Conservation (phyloP, 2,888 invertebrate genomes). For the Yponomeuta cagnagella region DNA sequence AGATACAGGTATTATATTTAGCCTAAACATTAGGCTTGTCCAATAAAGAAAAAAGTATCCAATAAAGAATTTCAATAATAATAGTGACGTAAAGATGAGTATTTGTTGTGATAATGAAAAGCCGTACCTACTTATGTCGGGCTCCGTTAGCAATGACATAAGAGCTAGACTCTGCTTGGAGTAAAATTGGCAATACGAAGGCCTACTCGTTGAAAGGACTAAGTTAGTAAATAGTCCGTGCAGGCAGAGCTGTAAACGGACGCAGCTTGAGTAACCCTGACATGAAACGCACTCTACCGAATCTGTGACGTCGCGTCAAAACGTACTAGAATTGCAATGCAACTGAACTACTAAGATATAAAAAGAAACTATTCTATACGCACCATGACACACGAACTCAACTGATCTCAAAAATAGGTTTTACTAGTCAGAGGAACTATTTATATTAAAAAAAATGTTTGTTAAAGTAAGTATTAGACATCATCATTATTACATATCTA, state of each 20-base stretch:
- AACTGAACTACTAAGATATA: conserved; percentile 19
- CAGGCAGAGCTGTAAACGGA: neutral
- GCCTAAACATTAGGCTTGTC: no score
- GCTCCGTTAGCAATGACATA: no score
- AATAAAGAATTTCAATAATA: no score
- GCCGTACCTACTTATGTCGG: no score
- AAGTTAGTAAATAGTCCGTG: neutral
- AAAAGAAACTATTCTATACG: conserved; percentile 21
- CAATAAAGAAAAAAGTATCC: no score
- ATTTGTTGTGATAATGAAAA: no score
- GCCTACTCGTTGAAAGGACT: neutral
- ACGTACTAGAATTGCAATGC: conserved; percentile 3
- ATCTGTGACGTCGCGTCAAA: conserved; percentile 15
- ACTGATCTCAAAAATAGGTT: conserved; percentile 18
- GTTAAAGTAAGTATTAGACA: conserved; percentile 20
- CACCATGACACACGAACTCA: conserved; percentile 22
- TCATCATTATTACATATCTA: neutral
- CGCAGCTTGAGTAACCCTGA: conserved; percentile 2
- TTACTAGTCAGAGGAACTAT: conserved; percentile 4
- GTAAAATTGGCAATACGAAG: neutral
- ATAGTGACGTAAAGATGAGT: no score
- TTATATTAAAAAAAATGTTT: conserved; percentile 17
- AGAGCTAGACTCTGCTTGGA: no score
- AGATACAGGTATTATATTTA: no score
- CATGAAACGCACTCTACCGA: conserved; percentile 21